phyloP scores from a whole-genome alignment of 2,113 vertebrate species.

The Bos taurus region DNA sequence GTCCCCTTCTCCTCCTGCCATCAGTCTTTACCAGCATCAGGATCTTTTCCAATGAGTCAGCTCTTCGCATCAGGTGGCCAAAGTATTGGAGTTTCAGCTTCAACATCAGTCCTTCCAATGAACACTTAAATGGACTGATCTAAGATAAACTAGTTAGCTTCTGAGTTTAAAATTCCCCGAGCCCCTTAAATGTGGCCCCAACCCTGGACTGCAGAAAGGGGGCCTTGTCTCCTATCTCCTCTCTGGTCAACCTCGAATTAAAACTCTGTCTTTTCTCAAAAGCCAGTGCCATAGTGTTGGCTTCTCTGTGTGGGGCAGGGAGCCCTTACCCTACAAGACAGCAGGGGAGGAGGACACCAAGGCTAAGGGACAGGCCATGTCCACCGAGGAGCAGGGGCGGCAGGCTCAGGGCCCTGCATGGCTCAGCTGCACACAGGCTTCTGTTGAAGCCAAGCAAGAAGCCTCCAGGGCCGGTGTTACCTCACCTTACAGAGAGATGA shows the following conservation, averaged over 20 bases:
- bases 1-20: background rate
- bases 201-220: background rate
- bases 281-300: background rate
- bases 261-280: background rate
- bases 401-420: fast-evolving
- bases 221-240: background rate
- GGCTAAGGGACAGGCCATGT: fast-evolving
- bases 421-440: background rate
- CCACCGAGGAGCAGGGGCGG: background rate
- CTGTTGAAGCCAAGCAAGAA: background rate
- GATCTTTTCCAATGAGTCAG: background rate
- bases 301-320: background rate
- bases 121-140: background rate
- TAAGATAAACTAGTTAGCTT: background rate
- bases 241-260: background rate
- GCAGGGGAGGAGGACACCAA: fast-evolving
- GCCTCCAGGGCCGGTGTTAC: fast-evolving
- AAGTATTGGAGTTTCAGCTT: background rate
- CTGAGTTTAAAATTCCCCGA: background rate
- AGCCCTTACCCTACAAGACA: background rate
- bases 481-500: background rate
- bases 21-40: background rate
- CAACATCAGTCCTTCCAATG: background rate
- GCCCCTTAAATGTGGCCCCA: background rate
- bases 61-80: background rate